phyloP scores from a whole-genome alignment of 1,140 invertebrate species.

The Neodiprion lecontei region DNA sequence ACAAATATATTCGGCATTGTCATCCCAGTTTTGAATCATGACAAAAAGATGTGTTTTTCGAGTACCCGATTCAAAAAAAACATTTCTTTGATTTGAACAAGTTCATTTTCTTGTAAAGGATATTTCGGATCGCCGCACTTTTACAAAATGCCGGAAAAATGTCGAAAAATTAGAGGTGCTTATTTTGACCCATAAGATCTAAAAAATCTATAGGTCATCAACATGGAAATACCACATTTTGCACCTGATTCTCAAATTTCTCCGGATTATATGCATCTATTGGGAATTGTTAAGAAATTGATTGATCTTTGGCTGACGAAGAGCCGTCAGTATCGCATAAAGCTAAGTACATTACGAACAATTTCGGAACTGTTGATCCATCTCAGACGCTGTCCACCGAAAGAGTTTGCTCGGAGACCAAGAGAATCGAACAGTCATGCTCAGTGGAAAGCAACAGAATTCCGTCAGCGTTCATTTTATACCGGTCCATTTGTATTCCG shows the following conservation, averaged over 20 bases:
- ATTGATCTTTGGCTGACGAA: background rate
- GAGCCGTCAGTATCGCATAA: background rate
- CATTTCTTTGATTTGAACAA: too few species aligned
- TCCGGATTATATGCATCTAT: background rate
- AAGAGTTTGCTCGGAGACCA: conserved; percentile 26
- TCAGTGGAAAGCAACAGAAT: conserved; percentile 31
- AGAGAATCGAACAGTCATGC: conserved; percentile 18
- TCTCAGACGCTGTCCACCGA: conserved; percentile 12
- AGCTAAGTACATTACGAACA: background rate
- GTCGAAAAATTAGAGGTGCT: too few species aligned
- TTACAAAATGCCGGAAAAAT: too few species aligned
- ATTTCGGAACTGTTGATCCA: background rate
- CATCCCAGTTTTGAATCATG: too few species aligned
- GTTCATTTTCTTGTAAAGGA: too few species aligned
- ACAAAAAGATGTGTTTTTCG: too few species aligned
- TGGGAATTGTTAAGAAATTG: background rate
- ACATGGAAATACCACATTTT: background rate
- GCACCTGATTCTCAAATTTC: background rate
- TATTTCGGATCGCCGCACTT: too few species aligned
- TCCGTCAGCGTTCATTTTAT: conserved; percentile 27
- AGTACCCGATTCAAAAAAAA: too few species aligned
- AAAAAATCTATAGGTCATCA: too few species aligned
- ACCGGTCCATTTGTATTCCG: conserved; percentile 21
- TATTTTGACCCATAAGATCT: too few species aligned
- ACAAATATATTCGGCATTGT: too few species aligned